These are phyloP conservation scores for Pteronotus mesoamericanus DNA, from an alignment of 2,797 vertebrate genomes.

Conservation along the genomic window DNA sequence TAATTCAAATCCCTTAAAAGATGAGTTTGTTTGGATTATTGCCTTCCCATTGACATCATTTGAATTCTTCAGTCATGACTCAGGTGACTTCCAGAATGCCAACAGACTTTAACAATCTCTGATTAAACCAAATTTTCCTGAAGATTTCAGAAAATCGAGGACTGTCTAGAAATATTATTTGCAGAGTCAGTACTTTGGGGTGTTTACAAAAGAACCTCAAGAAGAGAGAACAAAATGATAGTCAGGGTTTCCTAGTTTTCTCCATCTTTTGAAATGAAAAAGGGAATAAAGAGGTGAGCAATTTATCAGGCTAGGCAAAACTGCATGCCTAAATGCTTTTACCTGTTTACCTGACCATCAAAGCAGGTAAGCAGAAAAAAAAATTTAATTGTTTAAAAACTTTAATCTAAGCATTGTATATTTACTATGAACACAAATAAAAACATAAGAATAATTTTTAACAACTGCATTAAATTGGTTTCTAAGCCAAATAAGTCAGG, in stretches of 20 bases:
- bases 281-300: background rate
- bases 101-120: conserved; percentile 41
- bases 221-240: background rate
- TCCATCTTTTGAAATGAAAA: background rate
- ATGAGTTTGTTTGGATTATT: background rate
- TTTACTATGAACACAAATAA: background rate
- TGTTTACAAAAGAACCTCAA: background rate
- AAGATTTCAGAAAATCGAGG: conserved; percentile 36
- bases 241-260: background rate
- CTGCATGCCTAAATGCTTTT: background rate
- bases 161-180: background rate
- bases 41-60: background rate
- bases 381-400: background rate
- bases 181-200: background rate
- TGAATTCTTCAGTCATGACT: conserved; percentile 29
- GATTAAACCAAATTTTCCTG: conserved; percentile 12
- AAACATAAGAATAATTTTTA: background rate
- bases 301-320: background rate
- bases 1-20: conserved; percentile 1
- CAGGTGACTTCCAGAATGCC: background rate
- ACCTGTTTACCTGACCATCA: background rate
- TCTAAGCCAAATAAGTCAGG: background rate
- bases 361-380: background rate
- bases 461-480: background rate
- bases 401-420: background rate